Conservation (phyloP, 2,797 vertebrate genomes). For the Botia almorhae region DNA sequence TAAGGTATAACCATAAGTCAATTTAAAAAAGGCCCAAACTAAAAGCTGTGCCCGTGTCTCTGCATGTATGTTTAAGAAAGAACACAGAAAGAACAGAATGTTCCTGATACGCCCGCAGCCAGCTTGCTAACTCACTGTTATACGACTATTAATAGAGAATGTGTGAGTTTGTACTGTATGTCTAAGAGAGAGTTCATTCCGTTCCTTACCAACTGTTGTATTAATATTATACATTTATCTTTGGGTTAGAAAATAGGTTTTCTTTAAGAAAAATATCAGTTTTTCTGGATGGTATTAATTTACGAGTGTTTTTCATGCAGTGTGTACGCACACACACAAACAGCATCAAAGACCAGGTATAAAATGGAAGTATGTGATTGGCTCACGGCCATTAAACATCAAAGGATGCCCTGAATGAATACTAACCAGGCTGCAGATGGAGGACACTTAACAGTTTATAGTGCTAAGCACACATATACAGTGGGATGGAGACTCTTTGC, state of each 20-base stretch:
- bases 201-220: background rate
- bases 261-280: background rate
- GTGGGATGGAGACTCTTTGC: background rate
- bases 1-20: too few relatives aligned
- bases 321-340: background rate
- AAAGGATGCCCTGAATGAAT: constrained; percentile 30
- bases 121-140: constrained; percentile 8
- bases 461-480: background rate
- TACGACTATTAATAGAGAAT: constrained; percentile 26
- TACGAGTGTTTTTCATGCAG: constrained; percentile 5
- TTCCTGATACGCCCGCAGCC: background rate
- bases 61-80: background rate
- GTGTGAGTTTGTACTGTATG: constrained; percentile 1
- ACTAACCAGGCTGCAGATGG: constrained; percentile 20
- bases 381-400: constrained; percentile 25
- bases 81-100: constrained; percentile 3
- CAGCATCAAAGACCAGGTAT: constrained; percentile 13
- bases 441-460: background rate
- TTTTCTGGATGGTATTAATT: background rate
- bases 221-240: background rate
- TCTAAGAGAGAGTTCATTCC: background rate
- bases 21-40: background rate
- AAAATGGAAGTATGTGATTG: constrained; percentile 24
- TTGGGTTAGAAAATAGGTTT: background rate
- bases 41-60: background rate